Evolutionary conservation across 2,888 invertebrate species (phyloP).

Genomic region (Ormyrus rosae): DNA sequence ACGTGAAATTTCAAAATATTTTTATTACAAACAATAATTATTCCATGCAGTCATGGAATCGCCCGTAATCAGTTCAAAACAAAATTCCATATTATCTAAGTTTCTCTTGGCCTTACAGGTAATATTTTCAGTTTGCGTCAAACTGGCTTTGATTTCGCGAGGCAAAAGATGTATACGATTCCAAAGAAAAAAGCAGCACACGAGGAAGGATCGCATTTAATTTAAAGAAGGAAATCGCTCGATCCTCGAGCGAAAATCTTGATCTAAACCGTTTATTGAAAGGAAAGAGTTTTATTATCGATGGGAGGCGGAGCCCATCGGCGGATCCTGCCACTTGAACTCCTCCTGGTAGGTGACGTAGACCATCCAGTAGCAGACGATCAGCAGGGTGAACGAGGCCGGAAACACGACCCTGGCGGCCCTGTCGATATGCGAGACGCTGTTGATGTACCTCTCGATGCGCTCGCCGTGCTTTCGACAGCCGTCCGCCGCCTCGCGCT

Average conservation of each 20-base stretch:
- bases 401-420: constrained; percentile 90
- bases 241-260: neutral
- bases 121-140: too few species aligned
- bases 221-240: too few species aligned
- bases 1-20: too few species aligned
- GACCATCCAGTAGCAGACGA: constrained; percentile 92
- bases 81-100: too few species aligned
- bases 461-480: constrained; percentile 70
- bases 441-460: constrained; percentile 85
- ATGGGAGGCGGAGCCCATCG: constrained; percentile 73
- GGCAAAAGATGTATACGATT: too few species aligned
- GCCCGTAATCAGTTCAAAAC: too few species aligned
- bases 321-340: constrained; percentile 85
- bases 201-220: too few species aligned
- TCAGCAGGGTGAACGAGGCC: constrained; percentile 89
- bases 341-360: constrained; percentile 88
- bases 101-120: too few species aligned
- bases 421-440: constrained; percentile 90
- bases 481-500: constrained; percentile 82
- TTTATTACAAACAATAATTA: too few species aligned
- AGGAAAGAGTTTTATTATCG: constrained; percentile 18
- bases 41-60: too few species aligned
- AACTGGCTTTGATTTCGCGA: too few species aligned
- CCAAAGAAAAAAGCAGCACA: too few species aligned
- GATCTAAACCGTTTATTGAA: neutral